Conservation (phyloP, 2,888 invertebrate species). For the Macrostomum cliftonense region DNA sequence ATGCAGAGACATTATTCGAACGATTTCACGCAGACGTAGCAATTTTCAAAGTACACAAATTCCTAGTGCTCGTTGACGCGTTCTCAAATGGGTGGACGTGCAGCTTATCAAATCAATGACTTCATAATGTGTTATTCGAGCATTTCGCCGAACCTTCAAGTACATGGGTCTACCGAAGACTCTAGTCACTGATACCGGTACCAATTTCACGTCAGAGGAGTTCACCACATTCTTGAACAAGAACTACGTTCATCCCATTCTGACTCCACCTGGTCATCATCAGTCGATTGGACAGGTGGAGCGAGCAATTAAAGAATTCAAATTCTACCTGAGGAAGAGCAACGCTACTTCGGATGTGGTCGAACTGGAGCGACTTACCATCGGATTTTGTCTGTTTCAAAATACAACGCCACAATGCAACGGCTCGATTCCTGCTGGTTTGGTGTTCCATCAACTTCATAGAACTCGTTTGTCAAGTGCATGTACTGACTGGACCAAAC, state of each 20-base stretch:
- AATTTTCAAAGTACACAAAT: neutral
- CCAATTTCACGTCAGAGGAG: too few species aligned
- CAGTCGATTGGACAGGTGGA: neutral
- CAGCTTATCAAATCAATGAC: neutral
- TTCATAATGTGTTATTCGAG: neutral
- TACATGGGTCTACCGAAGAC: neutral
- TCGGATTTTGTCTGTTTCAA: too few species aligned
- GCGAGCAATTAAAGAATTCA: too few species aligned
- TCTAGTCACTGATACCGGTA: slow-evolving; percentile 2
- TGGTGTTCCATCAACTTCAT: too few species aligned
- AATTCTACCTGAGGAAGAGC: too few species aligned
- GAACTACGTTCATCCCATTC: neutral
- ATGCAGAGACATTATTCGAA: slow-evolving; percentile 3
- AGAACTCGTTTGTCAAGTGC: too few species aligned
- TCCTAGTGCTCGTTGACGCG: slow-evolving; percentile 1
- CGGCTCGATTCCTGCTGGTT: too few species aligned
- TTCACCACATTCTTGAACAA: too few species aligned
- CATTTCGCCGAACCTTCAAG: neutral
- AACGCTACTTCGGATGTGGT: neutral
- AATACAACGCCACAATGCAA: too few species aligned
- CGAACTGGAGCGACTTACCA: too few species aligned
- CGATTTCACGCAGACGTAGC: slow-evolving; percentile 1
- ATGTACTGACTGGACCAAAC: too few species aligned
- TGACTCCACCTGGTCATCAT: neutral
- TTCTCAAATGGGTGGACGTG: slow-evolving; percentile 3